Percentiles rank a stretch among this genome's conserved stretches.
These are phyloP conservation scores for Rotaria magnacalcarata DNA, from an alignment of 2,888 invertebrate genomes.

Conservation along the genomic window DNA sequence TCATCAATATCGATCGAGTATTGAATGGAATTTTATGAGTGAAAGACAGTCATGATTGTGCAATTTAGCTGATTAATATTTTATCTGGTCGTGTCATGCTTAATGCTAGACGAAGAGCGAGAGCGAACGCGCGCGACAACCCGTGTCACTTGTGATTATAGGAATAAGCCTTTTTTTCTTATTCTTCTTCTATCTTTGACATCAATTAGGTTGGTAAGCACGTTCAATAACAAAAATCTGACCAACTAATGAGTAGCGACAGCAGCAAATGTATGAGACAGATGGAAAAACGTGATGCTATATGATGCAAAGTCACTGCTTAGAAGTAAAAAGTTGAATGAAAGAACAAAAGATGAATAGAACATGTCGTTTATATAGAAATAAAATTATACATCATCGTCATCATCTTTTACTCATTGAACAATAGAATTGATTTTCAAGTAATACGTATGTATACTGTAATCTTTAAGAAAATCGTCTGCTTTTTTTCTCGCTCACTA, in stretches of 20 bases:
- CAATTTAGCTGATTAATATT: conserved; percentile 31
- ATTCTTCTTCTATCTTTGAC: conserved; percentile 3
- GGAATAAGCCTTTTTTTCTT: neutral
- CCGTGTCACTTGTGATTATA: conserved; percentile 22
- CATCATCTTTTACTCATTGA: neutral
- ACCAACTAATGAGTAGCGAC: conserved; percentile 26
- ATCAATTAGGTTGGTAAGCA: neutral
- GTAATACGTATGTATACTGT: neutral
- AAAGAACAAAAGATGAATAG: conserved; percentile 26
- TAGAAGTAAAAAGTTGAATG: neutral
- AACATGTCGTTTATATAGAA: neutral
- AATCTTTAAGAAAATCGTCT: neutral
- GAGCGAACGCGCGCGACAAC: neutral
- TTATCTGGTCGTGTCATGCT: conserved; percentile 13
- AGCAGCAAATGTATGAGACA: conserved; percentile 23
- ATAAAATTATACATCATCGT: neutral
- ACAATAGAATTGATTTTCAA: conserved; percentile 13
- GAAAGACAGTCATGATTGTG: neutral
- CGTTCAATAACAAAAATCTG: neutral
- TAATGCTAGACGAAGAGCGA: neutral
- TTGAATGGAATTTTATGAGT: neutral
- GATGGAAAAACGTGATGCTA: conserved; percentile 17
- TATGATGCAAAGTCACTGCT: neutral
- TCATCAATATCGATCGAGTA: neutral
- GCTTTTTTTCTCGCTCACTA: neutral